These are phyloP conservation scores for Apotomis turbidana DNA, from an alignment of 2,888 invertebrate genomes.

Conservation along the genomic window DNA sequence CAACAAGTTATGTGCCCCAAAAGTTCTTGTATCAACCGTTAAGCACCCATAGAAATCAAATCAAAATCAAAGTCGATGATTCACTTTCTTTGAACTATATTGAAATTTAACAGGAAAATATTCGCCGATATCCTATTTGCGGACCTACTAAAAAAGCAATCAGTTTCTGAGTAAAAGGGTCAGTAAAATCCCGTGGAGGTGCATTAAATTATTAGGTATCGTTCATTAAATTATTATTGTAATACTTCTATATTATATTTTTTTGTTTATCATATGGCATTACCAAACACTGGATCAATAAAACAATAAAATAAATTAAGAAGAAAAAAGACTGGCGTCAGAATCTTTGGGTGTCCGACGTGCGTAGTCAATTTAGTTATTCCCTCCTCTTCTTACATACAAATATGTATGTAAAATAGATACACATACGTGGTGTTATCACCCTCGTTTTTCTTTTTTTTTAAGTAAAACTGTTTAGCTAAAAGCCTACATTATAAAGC, in stretches of 20 bases:
- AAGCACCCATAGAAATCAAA: background rate
- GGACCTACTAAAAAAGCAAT: background rate
- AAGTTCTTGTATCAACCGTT: too few species aligned
- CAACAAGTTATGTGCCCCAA: too few species aligned
- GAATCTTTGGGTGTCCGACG: too few species aligned
- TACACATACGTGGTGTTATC: conserved; percentile 6
- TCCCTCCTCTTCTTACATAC: too few species aligned
- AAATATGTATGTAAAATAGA: background rate
- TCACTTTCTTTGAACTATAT: conserved; percentile 3
- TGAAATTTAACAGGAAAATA: conserved; percentile 8
- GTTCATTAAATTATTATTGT: too few species aligned
- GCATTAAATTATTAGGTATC: background rate
- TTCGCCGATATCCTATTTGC: background rate
- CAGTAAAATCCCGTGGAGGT: background rate
- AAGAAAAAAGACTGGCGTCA: too few species aligned
- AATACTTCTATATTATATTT: too few species aligned
- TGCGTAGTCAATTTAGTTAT: too few species aligned
- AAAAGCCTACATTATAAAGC: conserved; percentile 44
- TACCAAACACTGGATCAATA: too few species aligned
- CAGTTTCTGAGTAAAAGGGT: conserved; percentile 16
- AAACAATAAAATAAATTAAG: too few species aligned
- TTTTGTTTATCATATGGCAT: too few species aligned
- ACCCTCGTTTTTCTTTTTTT: background rate
- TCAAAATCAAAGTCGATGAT: background rate
- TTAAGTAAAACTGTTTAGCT: conserved; percentile 23